Evolutionary conservation across 2,888 invertebrate genomes (phyloP), one percentile per base, ranked within the genome.

Genomic region (Catotricha subobsoleta): DNA sequence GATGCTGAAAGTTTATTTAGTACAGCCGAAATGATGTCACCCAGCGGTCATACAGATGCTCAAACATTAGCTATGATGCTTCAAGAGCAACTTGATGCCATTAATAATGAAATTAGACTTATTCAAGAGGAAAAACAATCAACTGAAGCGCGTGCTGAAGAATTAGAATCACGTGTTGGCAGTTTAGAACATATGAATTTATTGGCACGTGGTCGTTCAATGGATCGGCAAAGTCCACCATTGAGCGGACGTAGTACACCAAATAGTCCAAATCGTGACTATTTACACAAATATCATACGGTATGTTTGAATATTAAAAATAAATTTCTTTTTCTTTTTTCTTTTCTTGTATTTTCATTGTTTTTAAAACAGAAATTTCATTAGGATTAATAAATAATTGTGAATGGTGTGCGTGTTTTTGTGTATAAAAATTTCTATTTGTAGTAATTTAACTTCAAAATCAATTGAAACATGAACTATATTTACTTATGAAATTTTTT

Each of bases 51-150:
- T 59, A 84, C 88, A 3, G 97, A 98, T 65, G 95, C 98, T 37
- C 97, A 97, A 56, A 91, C 95, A 1, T 68, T 98, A 48, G 98
- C 98, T 36, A 78, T 95, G 60, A 95, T 98, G 91, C 72, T 99
- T 51, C 98, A 99, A 63, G 97, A 99, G 56, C 95, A 98, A 64
- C 70, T 99, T 48, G 97, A 99, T 68, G 98, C 97, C 56, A 99
- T 99, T 63, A 98, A 99, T 67, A 95, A 95, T 54, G 98, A 99
- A 72, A 99, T 98, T 54, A 54, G 71, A 6, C 67, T 76, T 59
- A 76, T 76, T 30, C 84, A 95, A 71, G 92, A 94, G 66, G 95
- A 95, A 66, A 95, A 95, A 59, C 90, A 91, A 64, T 88, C 76
- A 60, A 91, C 98, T 1, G 97, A 98, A 64, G 90, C 92, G 5